Percentiles rank a stretch among this genome's conserved stretches.
phyloP scores from a whole-genome alignment of 2,113 vertebrate genomes.

The Cavia aperea region DNA sequence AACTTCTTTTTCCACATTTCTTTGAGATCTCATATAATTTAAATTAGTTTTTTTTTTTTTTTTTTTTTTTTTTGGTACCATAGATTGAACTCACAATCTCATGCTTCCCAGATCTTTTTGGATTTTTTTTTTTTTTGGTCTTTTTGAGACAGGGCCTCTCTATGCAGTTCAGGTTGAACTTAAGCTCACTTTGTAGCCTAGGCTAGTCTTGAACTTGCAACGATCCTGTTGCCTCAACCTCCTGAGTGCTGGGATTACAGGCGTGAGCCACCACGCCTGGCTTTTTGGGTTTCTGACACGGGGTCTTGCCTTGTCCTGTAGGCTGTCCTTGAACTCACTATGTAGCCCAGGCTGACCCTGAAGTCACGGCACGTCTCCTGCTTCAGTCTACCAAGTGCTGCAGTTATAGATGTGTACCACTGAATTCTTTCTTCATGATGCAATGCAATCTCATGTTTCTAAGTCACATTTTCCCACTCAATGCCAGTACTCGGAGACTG shows the following conservation, averaged over 20 bases:
- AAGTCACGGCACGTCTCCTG: background rate
- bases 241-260: too few relatives aligned
- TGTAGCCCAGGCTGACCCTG: background rate
- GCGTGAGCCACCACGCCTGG: too few relatives aligned
- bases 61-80: too few relatives aligned
- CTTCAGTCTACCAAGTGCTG: background rate
- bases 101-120: background rate
- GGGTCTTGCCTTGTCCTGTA: too few relatives aligned
- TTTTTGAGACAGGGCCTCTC: background rate
- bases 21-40: background rate
- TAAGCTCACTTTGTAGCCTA: background rate
- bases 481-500: background rate
- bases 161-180: background rate
- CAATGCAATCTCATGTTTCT: background rate
- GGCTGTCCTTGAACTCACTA: background rate
- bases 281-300: too few relatives aligned
- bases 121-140: background rate
- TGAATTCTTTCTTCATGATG: constrained; percentile 8
- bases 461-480: background rate
- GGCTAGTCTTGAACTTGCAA: background rate
- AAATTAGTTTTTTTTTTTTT: too few relatives aligned
- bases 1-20: background rate
- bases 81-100: too few relatives aligned
- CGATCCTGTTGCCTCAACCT: too few relatives aligned
- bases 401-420: background rate